Conservation (phyloP, 2,113 vertebrate species). For the Burhinus oedicnemus region DNA sequence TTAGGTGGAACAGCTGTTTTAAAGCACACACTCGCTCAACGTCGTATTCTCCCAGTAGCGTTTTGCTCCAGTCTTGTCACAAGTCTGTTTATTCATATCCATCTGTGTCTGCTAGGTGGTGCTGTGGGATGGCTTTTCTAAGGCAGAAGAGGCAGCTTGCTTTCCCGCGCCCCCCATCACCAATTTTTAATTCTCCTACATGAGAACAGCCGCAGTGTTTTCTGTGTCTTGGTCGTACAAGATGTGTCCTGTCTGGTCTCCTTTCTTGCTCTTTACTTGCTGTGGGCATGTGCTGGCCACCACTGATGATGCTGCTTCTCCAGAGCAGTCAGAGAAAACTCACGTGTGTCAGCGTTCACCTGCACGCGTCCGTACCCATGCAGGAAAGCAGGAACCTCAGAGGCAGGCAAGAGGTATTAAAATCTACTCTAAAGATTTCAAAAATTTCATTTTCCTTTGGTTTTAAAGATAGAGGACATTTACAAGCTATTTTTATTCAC, state of each 20-base stretch:
- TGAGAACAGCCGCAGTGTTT: not conserved
- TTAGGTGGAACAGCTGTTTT: not conserved
- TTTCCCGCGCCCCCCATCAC: not conserved
- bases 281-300: not conserved
- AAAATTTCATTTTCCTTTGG: not conserved
- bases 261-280: not conserved
- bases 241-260: not conserved
- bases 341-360: rapidly evolving
- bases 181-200: not conserved
- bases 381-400: not conserved
- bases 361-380: rapidly evolving
- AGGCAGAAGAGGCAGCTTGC: not conserved
- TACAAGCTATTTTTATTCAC: not conserved
- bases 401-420: not conserved
- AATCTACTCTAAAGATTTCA: not conserved
- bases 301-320: not conserved
- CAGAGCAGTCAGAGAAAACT: not conserved
- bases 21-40: not conserved
- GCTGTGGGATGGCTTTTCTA: constrained; percentile 54
- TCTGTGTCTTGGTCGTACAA: not conserved
- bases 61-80: not conserved
- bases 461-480: not conserved
- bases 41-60: not conserved
- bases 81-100: not conserved
- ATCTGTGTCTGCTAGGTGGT: constrained; percentile 55